A percentile compares a stretch with the other conserved stretches of the same genome.
These are phyloP conservation scores for Lysiphlebus fabarum DNA, from an alignment of 1,140 invertebrate genomes.

Conservation along the genomic window DNA sequence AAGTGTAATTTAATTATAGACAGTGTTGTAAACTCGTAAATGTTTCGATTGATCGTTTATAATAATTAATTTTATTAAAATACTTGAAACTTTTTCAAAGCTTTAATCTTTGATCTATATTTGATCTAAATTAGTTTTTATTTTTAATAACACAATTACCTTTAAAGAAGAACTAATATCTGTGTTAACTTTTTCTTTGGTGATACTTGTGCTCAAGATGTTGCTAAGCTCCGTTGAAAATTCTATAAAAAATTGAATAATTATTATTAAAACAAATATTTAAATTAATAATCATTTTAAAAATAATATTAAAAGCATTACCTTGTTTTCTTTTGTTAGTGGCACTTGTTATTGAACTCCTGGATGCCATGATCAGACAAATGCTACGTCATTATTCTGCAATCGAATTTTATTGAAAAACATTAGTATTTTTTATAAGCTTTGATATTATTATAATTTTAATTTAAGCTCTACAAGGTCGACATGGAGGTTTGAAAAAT, in stretches of 20 bases:
- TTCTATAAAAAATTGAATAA: conserved; percentile 33
- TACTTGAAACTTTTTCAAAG: not conserved
- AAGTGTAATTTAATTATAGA: too few species aligned
- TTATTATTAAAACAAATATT: conserved; percentile 2
- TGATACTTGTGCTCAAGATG: conserved; percentile 25
- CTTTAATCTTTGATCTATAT: not conserved
- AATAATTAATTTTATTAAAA: not conserved
- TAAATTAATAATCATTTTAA: not conserved
- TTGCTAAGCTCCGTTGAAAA: conserved; percentile 36
- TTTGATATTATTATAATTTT: conserved; percentile 8
- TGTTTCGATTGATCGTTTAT: too few species aligned
- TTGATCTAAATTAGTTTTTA: not conserved
- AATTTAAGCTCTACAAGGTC: conserved; percentile 1
- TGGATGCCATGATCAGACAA: conserved; percentile 41
- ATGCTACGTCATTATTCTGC: conserved; percentile 45
- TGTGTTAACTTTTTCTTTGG: conserved; percentile 21
- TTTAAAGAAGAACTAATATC: conserved; percentile 18
- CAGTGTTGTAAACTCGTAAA: too few species aligned
- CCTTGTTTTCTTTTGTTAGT: conserved; percentile 43
- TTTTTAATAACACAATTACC: conserved; percentile 18
- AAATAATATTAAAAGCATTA: conserved; percentile 20
- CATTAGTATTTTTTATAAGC: conserved; percentile 11
- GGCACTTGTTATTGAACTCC: conserved; percentile 31
- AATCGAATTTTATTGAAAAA: conserved; percentile 23
- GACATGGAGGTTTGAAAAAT: not conserved